These are phyloP conservation scores for Cyanoramphus novaezelandiae DNA, from an alignment of 2,113 vertebrate genomes.

Conservation along the genomic window DNA sequence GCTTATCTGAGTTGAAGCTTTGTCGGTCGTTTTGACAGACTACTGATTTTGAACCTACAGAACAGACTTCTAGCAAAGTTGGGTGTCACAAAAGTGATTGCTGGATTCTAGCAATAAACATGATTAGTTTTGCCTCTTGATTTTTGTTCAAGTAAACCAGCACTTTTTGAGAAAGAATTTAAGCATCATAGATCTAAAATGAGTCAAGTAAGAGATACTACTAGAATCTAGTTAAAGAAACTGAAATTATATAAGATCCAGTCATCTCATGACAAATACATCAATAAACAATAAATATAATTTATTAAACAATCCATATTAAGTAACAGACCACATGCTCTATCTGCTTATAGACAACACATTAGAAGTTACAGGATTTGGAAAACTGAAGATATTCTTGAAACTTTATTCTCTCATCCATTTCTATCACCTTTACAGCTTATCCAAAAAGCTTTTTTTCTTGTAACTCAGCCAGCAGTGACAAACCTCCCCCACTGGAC, in stretches of 20 bases:
- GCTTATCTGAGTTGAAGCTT: not conserved
- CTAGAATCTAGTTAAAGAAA: not conserved
- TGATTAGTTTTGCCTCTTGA: not conserved
- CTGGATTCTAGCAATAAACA: not conserved
- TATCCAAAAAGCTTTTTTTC: not conserved
- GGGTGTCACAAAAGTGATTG: not conserved
- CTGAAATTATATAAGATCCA: not conserved
- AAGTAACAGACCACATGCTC: not conserved
- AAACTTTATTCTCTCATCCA: not conserved
- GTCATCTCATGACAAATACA: not conserved
- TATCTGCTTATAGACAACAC: not conserved
- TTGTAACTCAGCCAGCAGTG: not conserved
- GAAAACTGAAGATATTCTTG: not conserved
- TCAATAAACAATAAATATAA: not conserved
- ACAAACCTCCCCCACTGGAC: not conserved
- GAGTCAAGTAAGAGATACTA: not conserved
- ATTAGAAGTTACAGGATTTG: not conserved
- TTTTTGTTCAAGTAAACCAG: not conserved
- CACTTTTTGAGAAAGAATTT: not conserved
- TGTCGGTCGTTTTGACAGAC: not conserved
- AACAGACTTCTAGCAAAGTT: not conserved
- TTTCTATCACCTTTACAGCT: not conserved
- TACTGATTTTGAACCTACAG: not conserved
- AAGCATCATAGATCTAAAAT: not conserved
- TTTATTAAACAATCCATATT: not conserved